phyloP scores from a whole-genome alignment of 2,113 vertebrate genomes.

The Gracilinanus agilis region DNA sequence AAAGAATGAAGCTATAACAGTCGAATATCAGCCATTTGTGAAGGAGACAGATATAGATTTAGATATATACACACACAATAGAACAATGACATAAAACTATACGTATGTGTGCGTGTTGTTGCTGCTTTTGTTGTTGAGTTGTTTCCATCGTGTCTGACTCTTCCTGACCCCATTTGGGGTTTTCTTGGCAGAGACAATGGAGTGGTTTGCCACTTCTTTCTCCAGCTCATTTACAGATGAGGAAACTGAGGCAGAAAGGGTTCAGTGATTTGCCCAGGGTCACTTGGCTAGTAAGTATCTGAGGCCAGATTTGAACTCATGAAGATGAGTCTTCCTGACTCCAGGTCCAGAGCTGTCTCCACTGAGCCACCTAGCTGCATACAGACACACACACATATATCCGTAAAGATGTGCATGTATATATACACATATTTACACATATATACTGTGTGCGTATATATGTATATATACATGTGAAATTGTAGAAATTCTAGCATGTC shows the following conservation, averaged over 20 bases:
- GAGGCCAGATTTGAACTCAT: not conserved
- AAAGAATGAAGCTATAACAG: not conserved
- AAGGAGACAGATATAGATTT: not conserved
- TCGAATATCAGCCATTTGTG: not conserved
- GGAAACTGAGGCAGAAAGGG: not conserved
- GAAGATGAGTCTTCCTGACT: not conserved
- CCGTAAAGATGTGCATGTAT: not conserved
- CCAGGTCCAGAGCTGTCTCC: not conserved
- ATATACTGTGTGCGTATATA: too few species aligned
- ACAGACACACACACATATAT: too few species aligned
- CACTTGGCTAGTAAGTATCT: too few species aligned
- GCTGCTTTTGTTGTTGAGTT: not conserved
- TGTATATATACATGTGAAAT: too few species aligned
- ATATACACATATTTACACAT: too few species aligned
- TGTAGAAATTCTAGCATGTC: too few species aligned
- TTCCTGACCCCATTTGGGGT: not conserved
- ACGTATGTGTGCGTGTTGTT: not conserved
- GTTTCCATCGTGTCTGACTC: not conserved
- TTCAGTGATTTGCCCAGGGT: too few species aligned
- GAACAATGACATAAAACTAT: not conserved
- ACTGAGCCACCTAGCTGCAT: not conserved
- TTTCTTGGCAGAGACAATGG: not conserved
- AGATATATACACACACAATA: not conserved
- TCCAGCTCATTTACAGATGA: not conserved
- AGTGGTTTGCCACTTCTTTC: not conserved